Base-by-base conservation (phyloP, 1,140 invertebrate genomes). In the Theocolax elegans region DNA sequence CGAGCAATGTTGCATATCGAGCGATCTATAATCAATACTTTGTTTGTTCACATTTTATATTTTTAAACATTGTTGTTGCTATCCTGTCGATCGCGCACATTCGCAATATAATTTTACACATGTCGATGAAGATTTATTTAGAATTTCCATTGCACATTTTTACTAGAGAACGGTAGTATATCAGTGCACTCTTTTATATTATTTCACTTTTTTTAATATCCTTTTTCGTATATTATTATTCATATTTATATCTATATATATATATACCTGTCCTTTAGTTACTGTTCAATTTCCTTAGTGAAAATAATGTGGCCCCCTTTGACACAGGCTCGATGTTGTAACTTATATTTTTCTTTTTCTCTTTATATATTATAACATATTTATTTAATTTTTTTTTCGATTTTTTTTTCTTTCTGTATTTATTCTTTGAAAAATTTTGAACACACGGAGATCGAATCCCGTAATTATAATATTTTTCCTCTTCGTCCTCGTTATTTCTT, bases 291-390 rank as follows among this genome's bases (percentile, higher is more conserved):
- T 59, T 51, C 74, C 48, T 76, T 79, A 78, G 75, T 82, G 78
- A 85, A 84, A 84, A 83, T 83, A 83, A 49, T 42, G 12, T 84
- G 83, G 81, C 83, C 81, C 81, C 81, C 76, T 79, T 79, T 74
- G 78, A 80, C 77, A 81, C 81, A 83, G 83, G 79, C 81, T 83
- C 79, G 79, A 80, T 80, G 78, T 78, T 75, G 62, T 58, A 53
- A 67, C 74, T 71, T 56, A 29, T 42, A 60, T 27, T 65, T 71
- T 71, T 68, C 44, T 42, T 29, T 56, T 58, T 70, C 25, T n/a
- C n/a, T n/a, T n/a, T n/a, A n/a, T n/a, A n/a, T n/a, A n/a, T n/a
- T n/a, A n/a, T n/a, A n/a, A n/a, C n/a, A n/a, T n/a, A n/a, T n/a
- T 35, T 35, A 10, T 10, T 35, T 35, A 6, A 35, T 35, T 35